These are phyloP conservation scores for Phymastichus coffea DNA, from an alignment of 1,140 invertebrate genomes.

Conservation along the genomic window DNA sequence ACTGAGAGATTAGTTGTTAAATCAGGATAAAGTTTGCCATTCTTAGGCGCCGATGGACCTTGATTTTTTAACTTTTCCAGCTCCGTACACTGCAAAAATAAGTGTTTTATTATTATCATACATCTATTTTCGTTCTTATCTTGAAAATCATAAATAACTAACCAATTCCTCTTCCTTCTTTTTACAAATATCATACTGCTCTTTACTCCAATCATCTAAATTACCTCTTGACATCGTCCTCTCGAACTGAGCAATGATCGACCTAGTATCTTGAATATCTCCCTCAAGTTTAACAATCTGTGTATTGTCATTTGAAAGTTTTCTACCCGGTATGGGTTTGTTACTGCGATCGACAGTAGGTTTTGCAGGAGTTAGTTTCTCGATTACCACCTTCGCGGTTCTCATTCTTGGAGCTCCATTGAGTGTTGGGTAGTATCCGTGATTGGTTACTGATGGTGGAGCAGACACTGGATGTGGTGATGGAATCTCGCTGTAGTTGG, in stretches of 20 bases:
- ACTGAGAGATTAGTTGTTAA: not conserved
- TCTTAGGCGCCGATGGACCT: not conserved
- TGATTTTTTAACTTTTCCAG: not conserved
- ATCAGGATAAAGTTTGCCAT: not conserved
- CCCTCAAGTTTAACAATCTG: not conserved
- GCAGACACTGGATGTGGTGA: too few relatives aligned
- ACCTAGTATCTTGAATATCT: not conserved
- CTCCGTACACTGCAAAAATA: too few relatives aligned
- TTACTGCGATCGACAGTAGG: constrained; percentile 42
- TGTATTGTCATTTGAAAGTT: not conserved
- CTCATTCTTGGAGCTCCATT: too few relatives aligned
- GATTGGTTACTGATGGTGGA: too few relatives aligned
- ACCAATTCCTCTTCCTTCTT: constrained; percentile 1
- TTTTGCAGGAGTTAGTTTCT: constrained; percentile 19
- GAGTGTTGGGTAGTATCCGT: too few relatives aligned
- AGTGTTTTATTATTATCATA: too few relatives aligned
- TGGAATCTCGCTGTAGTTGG: too few relatives aligned
- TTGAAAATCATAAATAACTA: not conserved
- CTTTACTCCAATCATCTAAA: not conserved
- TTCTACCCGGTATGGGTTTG: constrained; percentile 33
- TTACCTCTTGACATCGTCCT: not conserved
- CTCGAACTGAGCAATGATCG: not conserved
- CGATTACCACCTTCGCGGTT: not conserved
- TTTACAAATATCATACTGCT: not conserved
- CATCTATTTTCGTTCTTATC: too few relatives aligned